A percentile compares a stretch with the other conserved stretches of the same genome.
Evolutionary conservation across 2,797 vertebrate genomes (phyloP).

Genomic region (Melanotaenia nigrans): DNA sequence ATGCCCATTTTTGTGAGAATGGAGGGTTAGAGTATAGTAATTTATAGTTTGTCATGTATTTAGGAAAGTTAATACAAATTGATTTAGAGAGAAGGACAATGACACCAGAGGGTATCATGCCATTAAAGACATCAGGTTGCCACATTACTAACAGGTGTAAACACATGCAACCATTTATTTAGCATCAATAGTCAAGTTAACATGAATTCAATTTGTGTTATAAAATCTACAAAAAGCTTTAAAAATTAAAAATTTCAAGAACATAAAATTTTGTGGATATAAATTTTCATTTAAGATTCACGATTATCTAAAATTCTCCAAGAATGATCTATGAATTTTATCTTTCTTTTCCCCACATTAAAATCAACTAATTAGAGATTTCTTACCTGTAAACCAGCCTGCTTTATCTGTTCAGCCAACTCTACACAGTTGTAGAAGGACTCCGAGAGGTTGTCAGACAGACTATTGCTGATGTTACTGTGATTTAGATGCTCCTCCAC

Average conservation of each 20-base stretch:
- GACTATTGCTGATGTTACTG: constrained; percentile 82
- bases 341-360: background rate
- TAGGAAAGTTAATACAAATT: background rate
- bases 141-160: no score
- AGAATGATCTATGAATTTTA: background rate
- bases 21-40: constrained; percentile 10
- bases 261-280: no score
- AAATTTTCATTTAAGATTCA: no score
- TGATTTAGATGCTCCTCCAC: constrained; percentile 90
- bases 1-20: background rate
- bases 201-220: no score
- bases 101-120: no score
- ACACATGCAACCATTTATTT: no score
- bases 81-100: background rate
- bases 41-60: background rate
- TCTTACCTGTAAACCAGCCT: constrained; percentile 83
- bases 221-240: no score
- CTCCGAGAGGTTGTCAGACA: constrained; percentile 88
- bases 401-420: constrained; percentile 87
- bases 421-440: constrained; percentile 88
- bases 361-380: background rate
- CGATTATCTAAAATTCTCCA: background rate
- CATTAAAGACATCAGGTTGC: background rate
- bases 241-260: no score
- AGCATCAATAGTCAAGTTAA: no score